Percentiles rank a stretch among this genome's conserved stretches.
These are phyloP conservation scores for Steinernema hermaphroditum DNA, from an alignment of 2,888 invertebrate species.

Conservation along the genomic window DNA sequence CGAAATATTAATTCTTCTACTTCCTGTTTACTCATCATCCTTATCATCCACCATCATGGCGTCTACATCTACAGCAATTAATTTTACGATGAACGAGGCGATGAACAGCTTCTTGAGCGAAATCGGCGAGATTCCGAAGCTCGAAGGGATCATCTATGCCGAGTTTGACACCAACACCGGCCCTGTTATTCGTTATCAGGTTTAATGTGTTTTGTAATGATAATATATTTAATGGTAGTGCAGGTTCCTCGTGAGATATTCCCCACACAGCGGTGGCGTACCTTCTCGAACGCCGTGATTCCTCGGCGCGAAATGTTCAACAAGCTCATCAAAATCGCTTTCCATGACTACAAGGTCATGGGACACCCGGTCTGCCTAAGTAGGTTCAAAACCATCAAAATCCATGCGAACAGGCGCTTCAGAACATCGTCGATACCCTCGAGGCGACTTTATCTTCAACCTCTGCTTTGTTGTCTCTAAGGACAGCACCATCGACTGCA, in stretches of 20 bases:
- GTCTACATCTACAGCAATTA: neutral
- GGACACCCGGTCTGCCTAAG: slow-evolving; percentile 63
- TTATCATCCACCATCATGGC: slow-evolving; percentile 12
- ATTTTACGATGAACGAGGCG: slow-evolving; percentile 9
- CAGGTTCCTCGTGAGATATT: slow-evolving; percentile 43
- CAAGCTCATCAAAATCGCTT: slow-evolving; percentile 53
- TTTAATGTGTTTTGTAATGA: slow-evolving; percentile 26
- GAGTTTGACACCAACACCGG: slow-evolving; percentile 61
- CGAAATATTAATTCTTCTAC: neutral
- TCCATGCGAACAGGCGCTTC: slow-evolving; percentile 33
- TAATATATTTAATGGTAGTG: slow-evolving; percentile 11
- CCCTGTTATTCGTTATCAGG: slow-evolving; percentile 56
- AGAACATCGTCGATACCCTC: slow-evolving; percentile 43
- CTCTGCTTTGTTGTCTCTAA: slow-evolving; percentile 62
- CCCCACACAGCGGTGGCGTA: slow-evolving; percentile 44
- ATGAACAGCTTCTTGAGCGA: slow-evolving; percentile 29
- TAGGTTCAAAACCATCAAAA: slow-evolving; percentile 30
- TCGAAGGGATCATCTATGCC: slow-evolving; percentile 60
- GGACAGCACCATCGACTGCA: slow-evolving; percentile 49
- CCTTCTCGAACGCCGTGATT: slow-evolving; percentile 48
- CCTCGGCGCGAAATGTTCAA: slow-evolving; percentile 42
- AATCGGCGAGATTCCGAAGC: slow-evolving; percentile 42
- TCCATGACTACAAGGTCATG: slow-evolving; percentile 60
- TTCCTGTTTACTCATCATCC: neutral
- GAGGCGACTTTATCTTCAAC: slow-evolving; percentile 57